phyloP scores from a whole-genome alignment of 2,113 vertebrate genomes.

The Notothenia rossii region DNA sequence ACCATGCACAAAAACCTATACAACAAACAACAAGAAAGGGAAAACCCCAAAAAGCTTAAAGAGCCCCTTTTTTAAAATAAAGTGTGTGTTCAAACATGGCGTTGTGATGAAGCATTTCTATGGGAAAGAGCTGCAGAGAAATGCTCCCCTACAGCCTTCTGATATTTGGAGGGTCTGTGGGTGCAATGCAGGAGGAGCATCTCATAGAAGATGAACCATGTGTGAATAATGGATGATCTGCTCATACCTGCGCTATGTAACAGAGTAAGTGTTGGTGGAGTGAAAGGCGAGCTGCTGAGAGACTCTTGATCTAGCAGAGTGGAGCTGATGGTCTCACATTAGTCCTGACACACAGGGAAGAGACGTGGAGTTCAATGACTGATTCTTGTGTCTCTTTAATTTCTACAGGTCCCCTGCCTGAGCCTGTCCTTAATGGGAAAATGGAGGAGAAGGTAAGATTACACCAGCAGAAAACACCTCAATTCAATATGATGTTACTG shows the following conservation, averaged over 20 bases:
- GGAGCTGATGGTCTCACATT: slow-evolving; percentile 12
- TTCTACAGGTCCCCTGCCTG: slow-evolving; percentile 90
- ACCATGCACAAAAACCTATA: no score
- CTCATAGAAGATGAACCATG: slow-evolving; percentile 50
- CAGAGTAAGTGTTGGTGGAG: slow-evolving; percentile 47
- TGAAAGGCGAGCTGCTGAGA: slow-evolving; percentile 68
- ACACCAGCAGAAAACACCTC: neutral
- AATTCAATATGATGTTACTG: no score
- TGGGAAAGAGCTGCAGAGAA: neutral
- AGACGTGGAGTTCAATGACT: slow-evolving; percentile 9
- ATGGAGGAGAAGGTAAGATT: slow-evolving; percentile 90
- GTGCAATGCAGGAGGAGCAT: slow-evolving; percentile 3
- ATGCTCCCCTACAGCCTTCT: neutral
- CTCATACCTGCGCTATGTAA: slow-evolving; percentile 69
- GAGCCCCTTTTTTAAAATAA: no score
- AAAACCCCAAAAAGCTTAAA: no score
- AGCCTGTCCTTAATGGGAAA: slow-evolving; percentile 89
- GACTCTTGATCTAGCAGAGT: slow-evolving; percentile 45
- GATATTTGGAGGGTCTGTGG: slow-evolving; percentile 4
- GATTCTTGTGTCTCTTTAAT: slow-evolving; percentile 45
- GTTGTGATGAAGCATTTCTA: neutral
- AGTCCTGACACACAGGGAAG: neutral
- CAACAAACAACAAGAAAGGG: no score
- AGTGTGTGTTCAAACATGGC: neutral
- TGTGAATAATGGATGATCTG: slow-evolving; percentile 73